Evolutionary conservation across 2,888 invertebrate species (phyloP).

Genomic region (Lasioglossum zephyrum): DNA sequence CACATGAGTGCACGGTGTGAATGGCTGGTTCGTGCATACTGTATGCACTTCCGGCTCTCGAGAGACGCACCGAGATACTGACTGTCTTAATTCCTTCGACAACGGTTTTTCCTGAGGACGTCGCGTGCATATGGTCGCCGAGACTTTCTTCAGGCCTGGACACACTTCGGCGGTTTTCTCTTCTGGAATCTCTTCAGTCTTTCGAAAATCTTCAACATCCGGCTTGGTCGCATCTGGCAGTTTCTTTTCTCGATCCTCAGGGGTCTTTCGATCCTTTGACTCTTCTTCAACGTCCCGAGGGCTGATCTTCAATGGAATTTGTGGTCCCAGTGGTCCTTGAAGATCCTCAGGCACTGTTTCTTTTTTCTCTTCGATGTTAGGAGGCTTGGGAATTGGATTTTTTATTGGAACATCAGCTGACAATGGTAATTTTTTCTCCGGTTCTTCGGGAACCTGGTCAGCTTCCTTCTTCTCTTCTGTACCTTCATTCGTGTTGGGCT

Average conservation of each 20-base stretch:
- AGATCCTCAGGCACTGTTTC: neutral
- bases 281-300: neutral
- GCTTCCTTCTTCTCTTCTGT: constrained; percentile 7
- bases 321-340: neutral
- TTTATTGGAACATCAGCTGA: neutral
- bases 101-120: neutral
- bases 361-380: neutral
- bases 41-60: neutral
- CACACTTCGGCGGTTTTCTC: neutral
- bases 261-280: neutral
- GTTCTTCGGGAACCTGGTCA: neutral
- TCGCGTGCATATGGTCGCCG: neutral
- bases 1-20: neutral
- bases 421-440: constrained; percentile 9
- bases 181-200: neutral
- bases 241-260: neutral
- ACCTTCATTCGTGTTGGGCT: neutral
- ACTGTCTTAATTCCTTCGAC: neutral
- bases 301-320: neutral
- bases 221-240: neutral
- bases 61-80: neutral
- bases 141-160: neutral
- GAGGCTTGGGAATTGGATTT: neutral
- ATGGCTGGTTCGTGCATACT: constrained; percentile 19
- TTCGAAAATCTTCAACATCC: neutral